Base-by-base conservation (phyloP, 2,113 vertebrate species). In the Neomonachus schauinslandi region DNA sequence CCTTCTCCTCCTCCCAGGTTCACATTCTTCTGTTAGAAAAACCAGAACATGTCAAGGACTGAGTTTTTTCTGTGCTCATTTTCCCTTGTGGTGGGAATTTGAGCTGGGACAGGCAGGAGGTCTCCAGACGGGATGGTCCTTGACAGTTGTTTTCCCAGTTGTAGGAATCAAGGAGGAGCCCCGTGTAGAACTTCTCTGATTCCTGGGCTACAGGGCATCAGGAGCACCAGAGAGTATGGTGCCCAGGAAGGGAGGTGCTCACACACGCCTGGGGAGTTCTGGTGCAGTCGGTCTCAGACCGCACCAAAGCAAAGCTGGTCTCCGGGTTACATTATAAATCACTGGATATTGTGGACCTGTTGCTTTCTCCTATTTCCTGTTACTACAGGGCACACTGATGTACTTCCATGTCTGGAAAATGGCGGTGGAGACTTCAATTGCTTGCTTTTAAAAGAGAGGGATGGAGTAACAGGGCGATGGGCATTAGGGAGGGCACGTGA, bases 171-270 rank as follows among this genome's bases (percentile, higher is more conserved):
- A 0, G 4, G 57, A 63, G 69, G 24, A n/a, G 61, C 7, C 2
- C 4, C 33, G 31, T 36, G 33, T 14, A 36, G 8, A 14, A 16
- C 7, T 39, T 55, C 6, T 2, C 6, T 2, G 11, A 14, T 33
- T 84, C 49, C 61, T 7, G 80, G 46, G 36, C 42, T 6, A 36
- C 39, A 15, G 49, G 14, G 16, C 69, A 55, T 53, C 53, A 0
- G 33, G 31, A 7, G 72, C 7, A 7, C 12, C 42, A 16, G 67
- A 9, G 79, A 22, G 49, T 21, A 39, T 0, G 0, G 0, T 0
- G 19, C 55, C 36, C 12, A 4, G 71, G 24, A 7, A 3, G 1
- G 1, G 36, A 19, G 13, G 42, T 15, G 7, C 39, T 16, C 5
- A 0, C 1, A 1, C 2, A 18, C 11, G 36, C n/a, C 22, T 2